These are phyloP conservation scores for Actinopyga echinites DNA, from an alignment of 53 echinoderm and acorn worm species.

Conservation along the genomic window DNA sequence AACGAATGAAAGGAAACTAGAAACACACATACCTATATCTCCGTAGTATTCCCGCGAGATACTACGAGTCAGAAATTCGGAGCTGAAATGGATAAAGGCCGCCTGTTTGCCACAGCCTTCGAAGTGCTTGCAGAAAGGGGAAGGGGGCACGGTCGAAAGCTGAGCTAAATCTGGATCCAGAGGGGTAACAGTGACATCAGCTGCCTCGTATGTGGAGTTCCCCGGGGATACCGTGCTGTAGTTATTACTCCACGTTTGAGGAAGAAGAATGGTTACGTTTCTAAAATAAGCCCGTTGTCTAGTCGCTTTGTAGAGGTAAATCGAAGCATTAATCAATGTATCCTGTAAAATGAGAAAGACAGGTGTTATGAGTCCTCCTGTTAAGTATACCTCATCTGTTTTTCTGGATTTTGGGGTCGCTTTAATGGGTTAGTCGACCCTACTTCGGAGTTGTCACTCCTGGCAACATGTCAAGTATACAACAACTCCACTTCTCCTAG, in stretches of 20 bases:
- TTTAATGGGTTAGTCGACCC: too few relatives aligned
- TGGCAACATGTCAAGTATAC: too few relatives aligned
- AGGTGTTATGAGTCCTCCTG: too few relatives aligned
- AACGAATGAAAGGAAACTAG: background rate
- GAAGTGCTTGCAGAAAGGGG: slow-evolving; percentile 69
- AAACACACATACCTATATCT: slow-evolving; percentile 53
- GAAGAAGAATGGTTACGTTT: slow-evolving; percentile 69
- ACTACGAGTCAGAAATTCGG: slow-evolving; percentile 46
- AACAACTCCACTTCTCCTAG: too few relatives aligned
- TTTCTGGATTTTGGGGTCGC: too few relatives aligned
- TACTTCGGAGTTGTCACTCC: too few relatives aligned
- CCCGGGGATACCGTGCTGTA: slow-evolving; percentile 52
- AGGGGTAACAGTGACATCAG: slow-evolving; percentile 73
- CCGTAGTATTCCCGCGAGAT: slow-evolving; percentile 43
- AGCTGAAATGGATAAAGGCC: slow-evolving; percentile 62
- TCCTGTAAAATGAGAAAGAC: slow-evolving; percentile 25
- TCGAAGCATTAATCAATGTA: slow-evolving; percentile 65
- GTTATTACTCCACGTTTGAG: slow-evolving; percentile 54
- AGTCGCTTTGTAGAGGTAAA: slow-evolving; percentile 72
- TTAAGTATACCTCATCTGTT: too few relatives aligned
- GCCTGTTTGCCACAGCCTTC: slow-evolving; percentile 67
- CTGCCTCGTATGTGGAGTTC: slow-evolving; percentile 66
- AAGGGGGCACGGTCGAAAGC: slow-evolving; percentile 21
- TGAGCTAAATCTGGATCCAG: slow-evolving; percentile 60
- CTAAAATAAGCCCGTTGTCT: slow-evolving; percentile 59